These are phyloP conservation scores for Apodemus speciosus DNA, from an alignment of 2,113 vertebrate species.

Conservation along the genomic window DNA sequence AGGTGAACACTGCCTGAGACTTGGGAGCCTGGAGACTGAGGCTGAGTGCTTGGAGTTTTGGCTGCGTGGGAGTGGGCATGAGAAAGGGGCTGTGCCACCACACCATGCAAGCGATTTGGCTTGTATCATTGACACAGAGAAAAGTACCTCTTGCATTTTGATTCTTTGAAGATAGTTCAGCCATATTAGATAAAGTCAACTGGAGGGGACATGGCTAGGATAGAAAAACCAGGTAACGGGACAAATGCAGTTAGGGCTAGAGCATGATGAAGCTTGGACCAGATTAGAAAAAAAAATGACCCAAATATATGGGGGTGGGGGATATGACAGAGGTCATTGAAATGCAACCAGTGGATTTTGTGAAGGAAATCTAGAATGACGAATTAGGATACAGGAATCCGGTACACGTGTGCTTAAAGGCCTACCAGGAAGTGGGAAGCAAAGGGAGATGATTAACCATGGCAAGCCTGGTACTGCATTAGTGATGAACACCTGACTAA, in stretches of 20 bases:
- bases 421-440: neutral
- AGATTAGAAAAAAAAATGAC: neutral
- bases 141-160: neutral
- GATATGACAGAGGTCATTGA: neutral
- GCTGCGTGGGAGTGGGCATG: rapidly evolving
- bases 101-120: neutral
- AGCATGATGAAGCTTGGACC: neutral
- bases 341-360: rapidly evolving
- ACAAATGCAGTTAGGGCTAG: neutral
- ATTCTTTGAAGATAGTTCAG: neutral
- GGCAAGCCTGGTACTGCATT: rapidly evolving
- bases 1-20: rapidly evolving
- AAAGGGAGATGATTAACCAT: neutral
- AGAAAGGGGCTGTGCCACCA: neutral
- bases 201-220: too few species aligned
- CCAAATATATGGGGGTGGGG: rapidly evolving
- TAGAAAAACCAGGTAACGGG: neutral
- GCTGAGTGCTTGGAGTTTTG: rapidly evolving
- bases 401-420: neutral
- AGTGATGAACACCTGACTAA: rapidly evolving
- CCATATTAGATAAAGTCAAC: neutral
- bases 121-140: neutral
- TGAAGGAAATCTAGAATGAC: neutral
- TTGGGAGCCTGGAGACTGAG: neutral
- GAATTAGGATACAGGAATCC: rapidly evolving